Percentiles rank a stretch among this genome's conserved stretches.
Conservation (phyloP, 1,140 invertebrate species). For the Ruditapes philippinarum region DNA sequence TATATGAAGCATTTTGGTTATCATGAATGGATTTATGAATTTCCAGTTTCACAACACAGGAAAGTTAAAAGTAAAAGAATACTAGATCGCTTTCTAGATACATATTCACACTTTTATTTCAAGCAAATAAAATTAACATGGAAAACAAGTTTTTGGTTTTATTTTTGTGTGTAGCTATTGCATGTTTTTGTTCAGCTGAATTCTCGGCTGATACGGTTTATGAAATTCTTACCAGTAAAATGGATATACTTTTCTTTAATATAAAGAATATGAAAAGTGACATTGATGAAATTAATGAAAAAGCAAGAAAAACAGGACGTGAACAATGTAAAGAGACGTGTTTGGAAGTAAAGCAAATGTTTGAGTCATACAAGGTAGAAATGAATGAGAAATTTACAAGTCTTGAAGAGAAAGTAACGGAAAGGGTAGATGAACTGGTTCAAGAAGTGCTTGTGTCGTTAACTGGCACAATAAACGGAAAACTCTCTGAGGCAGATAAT, state of each 20-base stretch:
- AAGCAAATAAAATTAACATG: too few relatives aligned
- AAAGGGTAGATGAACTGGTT: not conserved
- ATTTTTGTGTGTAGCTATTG: too few relatives aligned
- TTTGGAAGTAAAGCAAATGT: not conserved
- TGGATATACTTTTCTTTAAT: not conserved
- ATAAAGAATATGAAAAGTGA: not conserved
- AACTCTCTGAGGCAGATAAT: not conserved
- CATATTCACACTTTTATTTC: too few relatives aligned
- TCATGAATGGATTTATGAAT: too few relatives aligned
- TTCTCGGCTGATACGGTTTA: not conserved
- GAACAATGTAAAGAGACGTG: not conserved
- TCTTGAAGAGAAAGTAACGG: not conserved
- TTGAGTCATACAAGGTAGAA: not conserved
- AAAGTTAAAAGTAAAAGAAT: too few relatives aligned
- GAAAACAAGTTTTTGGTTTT: too few relatives aligned
- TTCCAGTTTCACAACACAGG: too few relatives aligned
- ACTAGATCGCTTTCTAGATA: too few relatives aligned
- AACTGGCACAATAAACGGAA: not conserved
- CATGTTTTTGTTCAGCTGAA: not conserved
- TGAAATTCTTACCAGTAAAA: not conserved
- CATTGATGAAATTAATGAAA: not conserved
- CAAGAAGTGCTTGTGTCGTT: not conserved
- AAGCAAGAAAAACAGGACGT: not conserved
- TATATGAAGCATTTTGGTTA: too few relatives aligned
- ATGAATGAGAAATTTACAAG: not conserved